Percentiles rank a stretch among this genome's conserved stretches.
phyloP scores from a whole-genome alignment of 1,140 invertebrate genomes.

The Coptotermes formosanus region DNA sequence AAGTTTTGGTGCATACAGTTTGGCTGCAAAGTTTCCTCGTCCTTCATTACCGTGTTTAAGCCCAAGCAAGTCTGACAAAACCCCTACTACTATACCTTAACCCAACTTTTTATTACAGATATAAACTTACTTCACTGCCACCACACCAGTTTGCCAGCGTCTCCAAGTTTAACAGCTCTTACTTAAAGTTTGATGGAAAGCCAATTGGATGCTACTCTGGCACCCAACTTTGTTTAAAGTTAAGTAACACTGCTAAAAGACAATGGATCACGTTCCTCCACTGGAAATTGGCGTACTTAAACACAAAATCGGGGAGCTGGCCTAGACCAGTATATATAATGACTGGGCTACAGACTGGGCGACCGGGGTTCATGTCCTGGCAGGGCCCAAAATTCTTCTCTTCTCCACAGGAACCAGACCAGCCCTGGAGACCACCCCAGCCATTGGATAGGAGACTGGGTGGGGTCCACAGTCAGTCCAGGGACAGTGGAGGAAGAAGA shows the following conservation, averaged over 20 bases:
- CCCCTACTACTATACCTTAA: neutral
- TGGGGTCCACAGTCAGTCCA: too few relatives aligned
- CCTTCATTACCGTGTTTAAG: conserved; percentile 16
- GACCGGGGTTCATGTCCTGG: too few relatives aligned
- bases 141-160: conserved; percentile 12
- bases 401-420: too few relatives aligned
- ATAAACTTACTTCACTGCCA: conserved; percentile 27
- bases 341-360: too few relatives aligned
- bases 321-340: too few relatives aligned
- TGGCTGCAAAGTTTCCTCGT: neutral
- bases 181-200: conserved; percentile 29
- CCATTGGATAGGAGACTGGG: too few relatives aligned
- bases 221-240: conserved; percentile 25
- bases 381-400: too few relatives aligned
- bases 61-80: conserved; percentile 9
- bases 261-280: neutral
- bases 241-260: neutral
- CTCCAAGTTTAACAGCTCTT: conserved; percentile 9
- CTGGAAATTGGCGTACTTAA: neutral
- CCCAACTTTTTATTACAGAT: conserved; percentile 28
- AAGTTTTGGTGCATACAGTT: neutral
- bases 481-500: too few relatives aligned
- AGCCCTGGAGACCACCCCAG: too few relatives aligned
- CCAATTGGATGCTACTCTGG: conserved; percentile 20
- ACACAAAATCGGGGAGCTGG: neutral